Percentiles rank a stretch among this genome's conserved stretches.
Conservation (phyloP, 92 coral and sea anemone genomes). For the Porites cylindrica region DNA sequence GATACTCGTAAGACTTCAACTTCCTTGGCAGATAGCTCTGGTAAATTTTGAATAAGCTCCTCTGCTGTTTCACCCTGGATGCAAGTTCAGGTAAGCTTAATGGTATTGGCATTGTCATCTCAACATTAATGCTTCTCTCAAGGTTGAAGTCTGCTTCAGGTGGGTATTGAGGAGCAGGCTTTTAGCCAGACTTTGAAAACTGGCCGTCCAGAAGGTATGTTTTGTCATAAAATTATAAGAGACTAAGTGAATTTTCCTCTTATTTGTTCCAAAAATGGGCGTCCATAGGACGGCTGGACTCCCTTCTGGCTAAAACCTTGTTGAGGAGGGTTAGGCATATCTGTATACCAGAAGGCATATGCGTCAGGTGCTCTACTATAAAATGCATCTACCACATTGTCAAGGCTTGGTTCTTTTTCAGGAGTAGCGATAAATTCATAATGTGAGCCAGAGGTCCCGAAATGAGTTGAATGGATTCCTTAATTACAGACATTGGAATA, state of each 20-base stretch:
- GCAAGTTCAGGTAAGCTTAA: slow-evolving; percentile 58
- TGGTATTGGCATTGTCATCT: slow-evolving; percentile 58
- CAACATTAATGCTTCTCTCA: slow-evolving; percentile 59
- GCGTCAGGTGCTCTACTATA: slow-evolving; percentile 59
- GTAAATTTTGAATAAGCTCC: too few species aligned
- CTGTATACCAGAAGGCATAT: slow-evolving; percentile 58
- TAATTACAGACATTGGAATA: too few species aligned
- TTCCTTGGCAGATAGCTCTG: too few species aligned
- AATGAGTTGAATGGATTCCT: too few species aligned
- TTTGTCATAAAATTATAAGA: too few species aligned
- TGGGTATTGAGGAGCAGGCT: slow-evolving; percentile 36
- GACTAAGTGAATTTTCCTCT: too few species aligned
- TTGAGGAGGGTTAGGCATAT: slow-evolving; percentile 27
- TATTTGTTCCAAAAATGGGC: too few species aligned
- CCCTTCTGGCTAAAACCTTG: too few species aligned
- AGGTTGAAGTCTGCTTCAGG: slow-evolving; percentile 76
- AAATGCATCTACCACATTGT: slow-evolving; percentile 49
- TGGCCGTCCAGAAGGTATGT: too few species aligned
- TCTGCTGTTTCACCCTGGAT: slow-evolving; percentile 23
- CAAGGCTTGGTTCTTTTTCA: slow-evolving; percentile 40
- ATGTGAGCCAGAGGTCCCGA: too few species aligned
- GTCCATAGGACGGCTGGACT: too few species aligned
- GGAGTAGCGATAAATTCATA: not conserved
- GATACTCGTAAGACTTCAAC: not conserved
- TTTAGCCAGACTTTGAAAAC: too few species aligned